A percentile compares a stretch with the other conserved stretches of the same genome.
phyloP scores from a whole-genome alignment of 37 sponge, comb jelly and placozoan genomes.

The Theonella swinhoei region DNA sequence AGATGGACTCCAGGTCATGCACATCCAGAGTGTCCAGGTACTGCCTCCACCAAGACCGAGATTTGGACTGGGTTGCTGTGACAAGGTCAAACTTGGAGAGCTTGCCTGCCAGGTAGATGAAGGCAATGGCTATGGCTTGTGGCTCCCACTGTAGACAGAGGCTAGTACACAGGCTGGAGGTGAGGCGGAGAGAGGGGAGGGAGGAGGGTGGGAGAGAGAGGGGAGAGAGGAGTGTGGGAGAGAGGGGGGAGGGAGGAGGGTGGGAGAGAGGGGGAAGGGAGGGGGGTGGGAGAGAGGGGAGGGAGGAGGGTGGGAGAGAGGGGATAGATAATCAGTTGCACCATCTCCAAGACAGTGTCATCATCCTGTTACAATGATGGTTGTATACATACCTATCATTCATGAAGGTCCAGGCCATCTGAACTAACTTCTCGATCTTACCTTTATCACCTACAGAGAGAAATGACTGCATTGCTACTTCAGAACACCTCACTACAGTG shows the following conservation, averaged over 20 bases:
- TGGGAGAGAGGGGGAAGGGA: too few relatives aligned
- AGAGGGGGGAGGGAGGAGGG: too few relatives aligned
- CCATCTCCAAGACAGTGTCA: too few relatives aligned
- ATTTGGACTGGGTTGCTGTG: constrained; percentile 22
- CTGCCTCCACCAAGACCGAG: constrained; percentile 87
- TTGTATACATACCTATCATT: constrained; percentile 86
- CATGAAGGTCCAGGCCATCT: constrained; percentile 93
- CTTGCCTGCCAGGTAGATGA: constrained; percentile 84
- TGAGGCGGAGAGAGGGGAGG: not conserved
- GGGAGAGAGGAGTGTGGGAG: too few relatives aligned
- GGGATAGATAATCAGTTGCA: not conserved
- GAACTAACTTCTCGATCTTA: constrained; percentile 85
- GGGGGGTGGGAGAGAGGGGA: too few relatives aligned
- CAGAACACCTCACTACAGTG: not conserved
- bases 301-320: too few relatives aligned
- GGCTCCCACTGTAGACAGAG: constrained; percentile 93
- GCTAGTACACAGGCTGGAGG: constrained; percentile 79
- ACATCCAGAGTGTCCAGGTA: constrained; percentile 78
- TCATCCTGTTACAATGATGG: not conserved
- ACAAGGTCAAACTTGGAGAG: constrained; percentile 75
- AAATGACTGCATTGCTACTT: not conserved
- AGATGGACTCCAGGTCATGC: constrained; percentile 80
- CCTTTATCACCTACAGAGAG: constrained; percentile 53
- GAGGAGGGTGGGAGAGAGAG: too few relatives aligned
- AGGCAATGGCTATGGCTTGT: constrained; percentile 82